Evolutionary conservation across 1,140 invertebrate genomes (phyloP), one percentile per base, ranked within the genome.

Genomic region (Brachionus sp.): DNA sequence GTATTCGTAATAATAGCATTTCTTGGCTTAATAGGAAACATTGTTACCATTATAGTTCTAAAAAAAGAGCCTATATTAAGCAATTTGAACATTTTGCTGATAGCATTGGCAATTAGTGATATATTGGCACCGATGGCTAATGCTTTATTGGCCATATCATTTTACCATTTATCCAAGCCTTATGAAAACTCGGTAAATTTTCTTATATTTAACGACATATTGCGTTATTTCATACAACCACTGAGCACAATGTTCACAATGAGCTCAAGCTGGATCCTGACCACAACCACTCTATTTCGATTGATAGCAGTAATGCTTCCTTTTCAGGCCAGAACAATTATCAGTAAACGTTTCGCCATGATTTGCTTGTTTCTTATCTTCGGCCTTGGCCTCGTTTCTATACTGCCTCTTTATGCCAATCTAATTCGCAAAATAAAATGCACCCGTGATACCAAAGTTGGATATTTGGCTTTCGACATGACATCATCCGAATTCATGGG

Each of bases 171-270:
- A 37, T 80, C 77, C 10, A 66, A 42, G 10, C 35, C 50, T 62
- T 80, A 80, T 35, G 77, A 35, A 35, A 80, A 80, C 33, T 80
- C 77, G 29, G 77, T 80, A 12, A 66, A 80, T 62, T 80, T 62
- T 80, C 33, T 80, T 12, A 80, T 62, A 23, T 80, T 80, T 25
- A 80, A 80, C 9, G 77, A 80, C 25, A 62, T 80, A 80, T 80
- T 80, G 9, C 33, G 77, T 9, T 53, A 80, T 16, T 42, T 80
- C 19, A 80, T 80, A 13, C 77, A 80, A 44, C 77, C 77, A 42
- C 12, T 80, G 50, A 80, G 77, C 25, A 80, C 77, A 29, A 80
- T 80, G 77, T 80, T 80, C 10, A 80, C 77, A 57, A 80, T 80
- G 77, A 62, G 46, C 12, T 80, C 77, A 4, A 80, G 77, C 13